A percentile compares a stretch with the other conserved stretches of the same genome.
Conservation (phyloP, 2,113 vertebrate species). For the Nibea albiflora region DNA sequence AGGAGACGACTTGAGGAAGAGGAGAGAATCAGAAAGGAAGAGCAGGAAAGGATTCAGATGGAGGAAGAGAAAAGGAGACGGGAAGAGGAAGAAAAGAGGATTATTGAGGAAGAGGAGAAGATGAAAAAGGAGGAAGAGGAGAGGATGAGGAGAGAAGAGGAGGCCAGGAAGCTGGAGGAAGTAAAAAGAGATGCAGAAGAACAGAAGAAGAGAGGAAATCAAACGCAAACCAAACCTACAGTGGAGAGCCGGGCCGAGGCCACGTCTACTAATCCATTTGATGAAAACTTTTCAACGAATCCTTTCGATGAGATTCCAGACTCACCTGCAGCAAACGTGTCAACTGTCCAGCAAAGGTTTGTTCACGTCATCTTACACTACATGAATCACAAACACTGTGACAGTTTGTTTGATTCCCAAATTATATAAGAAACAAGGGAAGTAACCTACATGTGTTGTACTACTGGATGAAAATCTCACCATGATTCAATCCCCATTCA, state of each 20-base stretch:
- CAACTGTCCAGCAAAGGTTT: constrained; percentile 89
- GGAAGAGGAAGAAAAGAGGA: constrained; percentile 6
- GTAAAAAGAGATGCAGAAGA: constrained; percentile 4
- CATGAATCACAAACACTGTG: background rate
- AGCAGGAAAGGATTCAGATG: background rate
- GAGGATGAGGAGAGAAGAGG: constrained; percentile 1
- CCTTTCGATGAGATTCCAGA: constrained; percentile 75
- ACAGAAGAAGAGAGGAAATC: background rate
- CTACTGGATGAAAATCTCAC: background rate
- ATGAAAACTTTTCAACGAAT: constrained; percentile 63
- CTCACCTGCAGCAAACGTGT: constrained; percentile 68
- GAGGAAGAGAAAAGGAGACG: background rate
- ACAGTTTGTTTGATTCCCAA: background rate
- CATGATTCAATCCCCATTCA: background rate
- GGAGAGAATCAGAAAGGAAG: background rate
- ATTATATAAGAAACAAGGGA: too few species aligned
- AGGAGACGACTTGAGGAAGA: constrained; percentile 5
- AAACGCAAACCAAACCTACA: background rate
- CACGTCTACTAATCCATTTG: constrained; percentile 46
- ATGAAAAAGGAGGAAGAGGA: constrained; percentile 7
- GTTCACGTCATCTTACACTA: constrained; percentile 49
- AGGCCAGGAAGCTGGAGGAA: constrained; percentile 19
- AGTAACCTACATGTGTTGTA: too few species aligned
- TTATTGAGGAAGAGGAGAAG: constrained; percentile 22
- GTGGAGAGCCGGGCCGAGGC: constrained; percentile 2